These are phyloP conservation scores for Aethina tumida DNA, from an alignment of 1,140 invertebrate genomes.

Conservation along the genomic window DNA sequence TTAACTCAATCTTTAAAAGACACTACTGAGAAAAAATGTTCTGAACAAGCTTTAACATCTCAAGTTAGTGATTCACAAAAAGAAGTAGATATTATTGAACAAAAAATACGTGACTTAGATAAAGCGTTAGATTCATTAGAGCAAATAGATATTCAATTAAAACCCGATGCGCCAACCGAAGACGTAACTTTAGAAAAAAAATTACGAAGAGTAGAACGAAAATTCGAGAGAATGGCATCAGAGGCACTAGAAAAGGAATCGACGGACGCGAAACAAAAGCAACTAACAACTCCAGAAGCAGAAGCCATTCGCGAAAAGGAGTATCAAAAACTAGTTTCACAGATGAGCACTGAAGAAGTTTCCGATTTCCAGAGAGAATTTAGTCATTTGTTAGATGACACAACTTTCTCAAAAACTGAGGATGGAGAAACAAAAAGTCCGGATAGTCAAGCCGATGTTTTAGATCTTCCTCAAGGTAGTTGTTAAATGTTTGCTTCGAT, in stretches of 20 bases:
- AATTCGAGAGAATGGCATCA: constrained; percentile 48
- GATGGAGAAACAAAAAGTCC: constrained; percentile 37
- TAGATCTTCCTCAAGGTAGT: constrained; percentile 38
- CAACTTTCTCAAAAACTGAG: constrained; percentile 36
- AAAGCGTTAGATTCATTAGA: constrained; percentile 33
- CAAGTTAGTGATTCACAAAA: constrained; percentile 20
- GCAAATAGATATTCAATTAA: constrained; percentile 14
- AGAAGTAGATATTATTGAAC: constrained; percentile 30
- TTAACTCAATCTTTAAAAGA: constrained; percentile 20
- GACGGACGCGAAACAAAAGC: constrained; percentile 27
- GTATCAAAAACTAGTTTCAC: constrained; percentile 40
- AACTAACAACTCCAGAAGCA: constrained; percentile 31
- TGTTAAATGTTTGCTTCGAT: constrained; percentile 24
- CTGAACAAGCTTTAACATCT: constrained; percentile 7
- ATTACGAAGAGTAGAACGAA: constrained; percentile 41
- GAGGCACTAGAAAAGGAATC: constrained; percentile 28
- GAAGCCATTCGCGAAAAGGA: constrained; percentile 38
- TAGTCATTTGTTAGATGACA: constrained; percentile 38
- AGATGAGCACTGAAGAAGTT: constrained; percentile 40
- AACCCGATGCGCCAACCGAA: constrained; percentile 9
- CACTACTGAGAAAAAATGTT: constrained; percentile 5
- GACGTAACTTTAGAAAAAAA: constrained; percentile 33
- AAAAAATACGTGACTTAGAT: constrained; percentile 33
- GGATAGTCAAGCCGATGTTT: constrained; percentile 34
- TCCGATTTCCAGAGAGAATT: constrained; percentile 38